A percentile compares a stretch with the other conserved stretches of the same genome.
These are phyloP conservation scores for Liparis tanakae DNA, from an alignment of 2,797 vertebrate species.

Conservation along the genomic window DNA sequence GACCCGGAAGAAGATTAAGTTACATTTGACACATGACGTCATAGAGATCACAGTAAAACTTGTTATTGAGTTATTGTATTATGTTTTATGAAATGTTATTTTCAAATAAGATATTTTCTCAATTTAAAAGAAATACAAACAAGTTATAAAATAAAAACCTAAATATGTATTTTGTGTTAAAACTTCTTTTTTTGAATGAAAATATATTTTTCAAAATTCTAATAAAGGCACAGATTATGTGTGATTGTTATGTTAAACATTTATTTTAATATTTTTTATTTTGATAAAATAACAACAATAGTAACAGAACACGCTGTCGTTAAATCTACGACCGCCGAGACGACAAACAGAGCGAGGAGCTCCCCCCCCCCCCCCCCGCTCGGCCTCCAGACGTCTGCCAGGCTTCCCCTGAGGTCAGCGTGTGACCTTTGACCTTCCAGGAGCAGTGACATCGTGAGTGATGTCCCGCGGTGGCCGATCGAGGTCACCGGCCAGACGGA, in stretches of 20 bases:
- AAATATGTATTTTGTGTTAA: neutral
- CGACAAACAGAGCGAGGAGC: neutral
- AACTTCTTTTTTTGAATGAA: too few relatives aligned
- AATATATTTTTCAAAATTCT: neutral
- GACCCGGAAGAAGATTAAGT: too few relatives aligned
- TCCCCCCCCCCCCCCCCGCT: conserved; percentile 39
- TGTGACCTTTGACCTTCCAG: conserved; percentile 68
- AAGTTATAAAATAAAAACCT: neutral
- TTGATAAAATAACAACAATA: neutral
- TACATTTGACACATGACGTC: too few relatives aligned
- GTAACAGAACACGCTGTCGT: neutral
- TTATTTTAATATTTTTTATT: neutral
- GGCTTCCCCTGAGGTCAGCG: conserved; percentile 67
- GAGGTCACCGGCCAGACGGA: conserved; percentile 54
- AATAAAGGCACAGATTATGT: too few relatives aligned
- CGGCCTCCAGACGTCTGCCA: conserved; percentile 50
- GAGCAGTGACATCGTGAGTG: conserved; percentile 62
- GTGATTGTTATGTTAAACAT: neutral
- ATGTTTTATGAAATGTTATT: neutral
- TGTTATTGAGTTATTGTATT: too few relatives aligned
- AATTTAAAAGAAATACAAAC: neutral
- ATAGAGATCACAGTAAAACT: too few relatives aligned
- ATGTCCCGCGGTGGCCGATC: conserved; percentile 43
- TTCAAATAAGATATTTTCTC: neutral
- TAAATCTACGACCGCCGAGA: neutral